Conservation (phyloP, 1,140 invertebrate species). For the Ridgeia piscesae region DNA sequence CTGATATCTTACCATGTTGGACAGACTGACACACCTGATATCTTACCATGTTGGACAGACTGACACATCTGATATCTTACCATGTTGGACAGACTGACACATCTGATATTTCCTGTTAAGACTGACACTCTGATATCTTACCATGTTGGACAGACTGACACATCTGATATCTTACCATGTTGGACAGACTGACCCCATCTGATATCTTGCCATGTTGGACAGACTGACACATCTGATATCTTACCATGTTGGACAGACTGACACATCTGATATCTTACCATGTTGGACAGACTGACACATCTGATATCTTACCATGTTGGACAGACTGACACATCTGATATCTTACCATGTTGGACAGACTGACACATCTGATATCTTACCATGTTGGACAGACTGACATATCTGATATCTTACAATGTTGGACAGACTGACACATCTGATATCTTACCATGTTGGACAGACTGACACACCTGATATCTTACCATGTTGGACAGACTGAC, state of each 20-base stretch:
- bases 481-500: slow-evolving; percentile 70
- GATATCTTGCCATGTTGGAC: slow-evolving; percentile 68
- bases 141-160: slow-evolving; percentile 69
- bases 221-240: slow-evolving; percentile 73
- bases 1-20: slow-evolving; percentile 70
- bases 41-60: slow-evolving; percentile 69
- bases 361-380: slow-evolving; percentile 74
- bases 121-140: too few relatives aligned
- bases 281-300: slow-evolving; percentile 70
- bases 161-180: slow-evolving; percentile 74
- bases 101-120: too few relatives aligned
- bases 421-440: slow-evolving; percentile 72
- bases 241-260: slow-evolving; percentile 68
- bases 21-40: slow-evolving; percentile 71
- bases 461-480: too few relatives aligned
- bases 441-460: slow-evolving; percentile 71
- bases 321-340: slow-evolving; percentile 72
- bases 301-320: slow-evolving; percentile 70
- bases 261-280: slow-evolving; percentile 77
- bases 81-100: slow-evolving; percentile 70
- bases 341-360: slow-evolving; percentile 69
- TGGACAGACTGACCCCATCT: slow-evolving; percentile 70
- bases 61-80: slow-evolving; percentile 74
- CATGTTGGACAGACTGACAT: slow-evolving; percentile 70
- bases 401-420: slow-evolving; percentile 72